A percentile compares a stretch with the other conserved stretches of the same genome.
Conservation (phyloP, 2,888 invertebrate species). For the Odontocerum albicorne region DNA sequence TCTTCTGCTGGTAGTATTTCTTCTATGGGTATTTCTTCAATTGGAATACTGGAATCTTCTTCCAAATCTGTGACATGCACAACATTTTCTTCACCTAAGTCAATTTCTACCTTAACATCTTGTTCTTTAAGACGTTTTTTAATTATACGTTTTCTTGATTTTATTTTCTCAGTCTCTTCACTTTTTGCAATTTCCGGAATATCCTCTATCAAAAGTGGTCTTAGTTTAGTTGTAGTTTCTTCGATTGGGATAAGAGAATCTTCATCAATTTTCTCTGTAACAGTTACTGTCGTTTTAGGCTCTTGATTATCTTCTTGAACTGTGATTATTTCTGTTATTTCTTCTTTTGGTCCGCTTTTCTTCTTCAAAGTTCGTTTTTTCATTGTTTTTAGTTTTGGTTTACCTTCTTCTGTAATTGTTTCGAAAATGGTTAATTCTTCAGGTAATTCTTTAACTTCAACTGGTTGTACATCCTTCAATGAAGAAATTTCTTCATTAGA, state of each 20-base stretch:
- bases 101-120: conserved; percentile 39
- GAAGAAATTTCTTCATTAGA: conserved; percentile 34
- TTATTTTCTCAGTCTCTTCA: background rate
- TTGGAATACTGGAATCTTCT: background rate
- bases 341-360: conserved; percentile 39
- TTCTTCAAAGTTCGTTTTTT: conserved; percentile 41
- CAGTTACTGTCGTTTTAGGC: conserved; percentile 35
- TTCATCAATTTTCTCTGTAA: conserved; percentile 27
- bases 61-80: background rate
- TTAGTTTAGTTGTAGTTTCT: conserved; percentile 39
- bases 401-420: background rate
- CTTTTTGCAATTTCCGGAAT: background rate
- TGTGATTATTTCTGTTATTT: conserved; percentile 37
- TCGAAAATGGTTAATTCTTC: conserved; percentile 35
- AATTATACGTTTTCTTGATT: conserved; percentile 1
- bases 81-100: conserved; percentile 39
- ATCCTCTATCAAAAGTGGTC: conserved; percentile 36
- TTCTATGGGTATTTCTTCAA: background rate
- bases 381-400: conserved; percentile 42
- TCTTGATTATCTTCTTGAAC: conserved; percentile 40
- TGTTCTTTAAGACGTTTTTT: conserved; percentile 31
- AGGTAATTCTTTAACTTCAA: conserved; percentile 26
- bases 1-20: background rate
- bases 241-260: conserved; percentile 39
- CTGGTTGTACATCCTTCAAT: background rate